Base-by-base conservation (phyloP, 2,888 invertebrate genomes). In the Hedychridium roseum region DNA sequence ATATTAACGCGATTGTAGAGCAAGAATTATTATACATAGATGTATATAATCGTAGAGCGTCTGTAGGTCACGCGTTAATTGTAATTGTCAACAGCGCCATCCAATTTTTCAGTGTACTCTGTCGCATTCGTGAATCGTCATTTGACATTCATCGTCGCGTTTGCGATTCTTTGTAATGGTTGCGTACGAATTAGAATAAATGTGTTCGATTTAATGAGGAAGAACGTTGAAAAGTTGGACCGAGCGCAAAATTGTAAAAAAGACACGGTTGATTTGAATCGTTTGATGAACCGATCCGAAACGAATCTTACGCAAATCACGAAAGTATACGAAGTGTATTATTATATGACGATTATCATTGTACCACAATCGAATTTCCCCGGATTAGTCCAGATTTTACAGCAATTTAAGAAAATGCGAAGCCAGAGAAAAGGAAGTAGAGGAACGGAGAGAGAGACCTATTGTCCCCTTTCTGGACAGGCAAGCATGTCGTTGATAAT, bases 1-100 rank as follows among this genome's bases (percentile, higher is more conserved):
- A 62, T 55, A 64, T 54, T 67, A 67, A 64, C 57, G 64, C 64
- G 65, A 68, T 57, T 66, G 62, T 72, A 74, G 68, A 64, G 54
- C 66, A 66, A 69, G 64, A 64, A 65, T 66, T 64, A 69, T 68
- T 74, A 74, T 71, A 73, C 47, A 75, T 68, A 74, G 64, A 54
- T 75, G 74, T 74, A 76, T 67, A 74, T 76, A 75, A 68, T 64
- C 53, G 68, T 73, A 75, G 70, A 61, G 43, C 61, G 60, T 68
- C 64, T 53, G 57, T 72, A 74, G 72, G 61, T 64, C 66, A 64
- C 66, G 50, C 58, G 51, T 60, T 60, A 51, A 63, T 58, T 54
- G 56, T 58, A 54, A 44, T 44, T 43, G n/a, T n/a, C 31, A 48
- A 43, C 41, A 46, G 44, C 51, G 54, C 35, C 43, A 52, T 62